Base-by-base conservation (phyloP, 2,113 vertebrate species). In the Pseudorasbora parva region DNA sequence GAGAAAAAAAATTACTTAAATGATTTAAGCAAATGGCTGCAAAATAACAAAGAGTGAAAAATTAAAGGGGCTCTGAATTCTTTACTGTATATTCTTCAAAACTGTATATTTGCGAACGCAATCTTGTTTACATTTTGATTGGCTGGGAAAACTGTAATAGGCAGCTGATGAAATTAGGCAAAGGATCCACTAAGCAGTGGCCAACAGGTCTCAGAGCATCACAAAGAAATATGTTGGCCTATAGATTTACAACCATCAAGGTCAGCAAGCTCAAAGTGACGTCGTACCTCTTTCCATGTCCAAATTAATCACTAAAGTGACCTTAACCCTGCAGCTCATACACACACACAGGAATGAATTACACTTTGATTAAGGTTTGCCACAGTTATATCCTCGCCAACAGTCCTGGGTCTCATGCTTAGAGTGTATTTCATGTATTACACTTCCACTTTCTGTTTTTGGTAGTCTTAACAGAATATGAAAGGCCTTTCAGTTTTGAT, bases 241-340 rank as follows among this genome's bases (percentile, higher is more conserved):
- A 49, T 21, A 83, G 76, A 89, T 89, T 89, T 88, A 89, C 49
- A 49, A 45, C 71, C 64, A 23, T 73, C 69, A 51, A 76, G 88
- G 85, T 87, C 85, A 73, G 45, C 79, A 68, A 74, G 89, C 77
- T 56, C 60, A 80, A 85, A 86, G 71, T 83, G 78, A 90, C 64
- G 82, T 87, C 74, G 86, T 89, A 88, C 78, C 85, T 90, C 81
- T 87, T 54, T 49, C 80, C 81, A 64, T 76, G 86, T 87, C 84
- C 87, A 87, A 86, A 90, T 89, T 84, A 88, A 90, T 90, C 84
- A 87, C 17, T 81, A 8, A 21, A 72, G 71, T 73, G 77, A 86
- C 86, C 86, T 84, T 85, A 87, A 84, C 84, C 64, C 83, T 66
- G 54, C 76, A 54, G 33, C 77, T 51, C 45, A 30, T 37, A 74